A percentile compares a stretch with the other conserved stretches of the same genome.
phyloP scores from a whole-genome alignment of 1,140 invertebrate genomes.

The Cherax quadricarinatus region DNA sequence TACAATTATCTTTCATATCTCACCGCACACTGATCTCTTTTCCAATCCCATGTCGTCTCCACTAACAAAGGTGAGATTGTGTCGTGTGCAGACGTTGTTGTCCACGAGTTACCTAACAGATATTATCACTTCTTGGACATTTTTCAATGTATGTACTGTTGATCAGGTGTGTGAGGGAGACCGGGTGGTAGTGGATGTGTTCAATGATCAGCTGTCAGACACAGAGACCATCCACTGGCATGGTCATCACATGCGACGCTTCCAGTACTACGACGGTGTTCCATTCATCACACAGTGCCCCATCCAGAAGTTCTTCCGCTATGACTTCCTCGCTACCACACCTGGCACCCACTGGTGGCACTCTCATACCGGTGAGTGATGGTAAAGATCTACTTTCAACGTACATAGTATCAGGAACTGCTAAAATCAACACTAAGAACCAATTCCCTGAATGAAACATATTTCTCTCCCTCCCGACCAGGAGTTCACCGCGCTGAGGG shows the following conservation, averaged over 20 bases:
- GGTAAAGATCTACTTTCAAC: background rate
- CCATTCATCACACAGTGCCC: conserved; percentile 93
- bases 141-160: no score
- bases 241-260: conserved; percentile 84
- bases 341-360: background rate
- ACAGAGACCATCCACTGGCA: conserved; percentile 92
- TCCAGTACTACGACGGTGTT: conserved; percentile 93
- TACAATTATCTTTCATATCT: no score
- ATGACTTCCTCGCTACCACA: background rate
- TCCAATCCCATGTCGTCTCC: no score
- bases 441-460: no score
- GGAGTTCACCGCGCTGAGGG: conserved; percentile 88
- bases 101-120: no score
- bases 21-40: no score
- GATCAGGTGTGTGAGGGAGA: conserved; percentile 86
- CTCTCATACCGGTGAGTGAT: background rate
- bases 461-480: background rate
- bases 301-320: conserved; percentile 79
- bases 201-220: conserved; percentile 87
- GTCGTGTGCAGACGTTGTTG: no score
- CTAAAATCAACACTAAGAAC: no score
- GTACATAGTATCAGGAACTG: no score
- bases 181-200: conserved; percentile 88
- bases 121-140: no score
- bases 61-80: no score